Evolutionary conservation across 2,797 vertebrate species (phyloP).

Genomic region (Threskiornis aethiopicus): DNA sequence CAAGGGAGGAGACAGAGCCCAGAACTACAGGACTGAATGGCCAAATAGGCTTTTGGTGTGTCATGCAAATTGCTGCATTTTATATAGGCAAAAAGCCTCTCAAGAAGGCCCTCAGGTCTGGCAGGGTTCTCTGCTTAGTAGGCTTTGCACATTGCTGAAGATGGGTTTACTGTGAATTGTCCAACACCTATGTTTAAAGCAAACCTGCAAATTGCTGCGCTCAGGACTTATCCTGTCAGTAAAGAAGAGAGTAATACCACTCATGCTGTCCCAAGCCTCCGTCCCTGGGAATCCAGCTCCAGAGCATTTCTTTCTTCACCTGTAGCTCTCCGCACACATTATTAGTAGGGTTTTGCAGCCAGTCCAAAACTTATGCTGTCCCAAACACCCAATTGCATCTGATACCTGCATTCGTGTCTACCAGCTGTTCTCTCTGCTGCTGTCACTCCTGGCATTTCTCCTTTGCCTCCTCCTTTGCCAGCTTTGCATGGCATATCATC

Average conservation of each 20-base stretch:
- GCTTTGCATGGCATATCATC: slow-evolving; percentile 82
- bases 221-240: not conserved
- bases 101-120: too few species aligned
- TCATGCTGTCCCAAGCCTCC: not conserved
- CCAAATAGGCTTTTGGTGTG: not conserved
- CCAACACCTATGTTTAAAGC: not conserved
- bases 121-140: not conserved
- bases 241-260: not conserved
- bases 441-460: slow-evolving; percentile 84
- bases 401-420: slow-evolving; percentile 83
- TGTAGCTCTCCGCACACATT: fast-evolving
- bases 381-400: not conserved
- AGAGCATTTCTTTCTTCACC: not conserved
- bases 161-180: not conserved
- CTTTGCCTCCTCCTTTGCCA: slow-evolving; percentile 86
- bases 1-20: not conserved
- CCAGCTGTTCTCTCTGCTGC: slow-evolving; percentile 80
- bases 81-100: not conserved
- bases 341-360: not conserved
- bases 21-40: not conserved
- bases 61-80: not conserved
- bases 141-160: not conserved
- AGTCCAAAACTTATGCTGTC: not conserved
- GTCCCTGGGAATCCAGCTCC: not conserved
- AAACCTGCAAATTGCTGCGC: not conserved